A percentile compares a stretch with the other conserved stretches of the same genome.
Evolutionary conservation across 2,797 vertebrate species (phyloP).

Genomic region (Acanthis flammea): DNA sequence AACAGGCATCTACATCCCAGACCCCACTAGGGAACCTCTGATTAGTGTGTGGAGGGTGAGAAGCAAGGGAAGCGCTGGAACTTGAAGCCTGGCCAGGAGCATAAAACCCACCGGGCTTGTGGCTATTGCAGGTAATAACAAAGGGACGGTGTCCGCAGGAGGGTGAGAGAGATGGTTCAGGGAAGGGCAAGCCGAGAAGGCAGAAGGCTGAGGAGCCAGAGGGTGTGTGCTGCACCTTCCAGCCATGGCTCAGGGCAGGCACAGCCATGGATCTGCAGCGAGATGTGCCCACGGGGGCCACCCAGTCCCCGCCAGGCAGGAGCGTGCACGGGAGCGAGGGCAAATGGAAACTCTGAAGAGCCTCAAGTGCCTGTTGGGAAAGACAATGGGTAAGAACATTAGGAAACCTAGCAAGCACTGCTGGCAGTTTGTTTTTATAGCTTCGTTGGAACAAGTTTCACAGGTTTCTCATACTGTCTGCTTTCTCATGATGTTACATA

Average conservation of each 20-base stretch:
- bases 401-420: neutral
- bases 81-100: constrained; percentile 57
- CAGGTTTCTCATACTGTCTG: neutral
- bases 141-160: constrained; percentile 3
- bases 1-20: constrained; percentile 71
- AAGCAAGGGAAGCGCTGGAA: constrained; percentile 56
- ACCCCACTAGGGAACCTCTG: constrained; percentile 69
- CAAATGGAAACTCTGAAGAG: neutral
- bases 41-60: constrained; percentile 46
- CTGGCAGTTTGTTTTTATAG: neutral
- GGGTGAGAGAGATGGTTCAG: neutral
- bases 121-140: constrained; percentile 33
- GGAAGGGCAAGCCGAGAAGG: neutral
- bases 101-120: constrained; percentile 42
- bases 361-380: neutral
- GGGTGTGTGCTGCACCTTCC: neutral
- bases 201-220: neutral
- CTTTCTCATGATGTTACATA: neutral
- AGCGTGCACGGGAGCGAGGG: neutral
- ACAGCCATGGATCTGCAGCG: neutral
- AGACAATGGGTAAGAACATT: constrained; percentile 9
- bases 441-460: neutral
- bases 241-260: neutral
- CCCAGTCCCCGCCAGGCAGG: neutral
- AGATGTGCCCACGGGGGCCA: neutral